phyloP scores from a whole-genome alignment of 2,888 invertebrate species.

The Cheilosia scutellata region DNA sequence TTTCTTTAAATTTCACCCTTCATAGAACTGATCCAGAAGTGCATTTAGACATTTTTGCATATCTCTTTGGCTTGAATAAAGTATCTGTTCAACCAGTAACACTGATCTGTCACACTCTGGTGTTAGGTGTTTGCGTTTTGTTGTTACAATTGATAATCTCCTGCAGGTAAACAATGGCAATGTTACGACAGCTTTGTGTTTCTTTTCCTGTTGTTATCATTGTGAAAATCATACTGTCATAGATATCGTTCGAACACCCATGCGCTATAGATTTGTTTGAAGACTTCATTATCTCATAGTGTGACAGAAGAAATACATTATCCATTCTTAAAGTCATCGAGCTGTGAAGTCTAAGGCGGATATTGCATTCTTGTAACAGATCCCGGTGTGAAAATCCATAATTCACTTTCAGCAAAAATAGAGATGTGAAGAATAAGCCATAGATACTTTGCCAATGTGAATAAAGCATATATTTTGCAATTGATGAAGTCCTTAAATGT shows the following conservation, averaged over 20 bases:
- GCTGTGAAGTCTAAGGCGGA: constrained; percentile 65
- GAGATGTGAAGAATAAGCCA: background rate
- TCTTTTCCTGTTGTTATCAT: constrained; percentile 54
- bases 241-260: constrained; percentile 50
- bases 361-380: constrained; percentile 57
- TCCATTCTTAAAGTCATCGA: constrained; percentile 72
- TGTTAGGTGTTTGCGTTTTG: constrained; percentile 54
- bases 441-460: constrained; percentile 10
- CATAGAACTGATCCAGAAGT: constrained; percentile 31
- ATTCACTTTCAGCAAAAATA: constrained; percentile 10
- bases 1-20: constrained; percentile 73
- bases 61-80: constrained; percentile 17
- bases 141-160: constrained; percentile 55
- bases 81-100: constrained; percentile 38
- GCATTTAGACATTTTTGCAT: constrained; percentile 59
- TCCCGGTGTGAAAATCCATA: constrained; percentile 63
- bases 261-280: constrained; percentile 48
- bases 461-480: background rate
- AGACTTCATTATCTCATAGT: constrained; percentile 65
- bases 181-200: constrained; percentile 71
- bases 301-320: constrained; percentile 62
- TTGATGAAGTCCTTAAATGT: constrained; percentile 12
- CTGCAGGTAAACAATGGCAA: constrained; percentile 62
- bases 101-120: constrained; percentile 34
- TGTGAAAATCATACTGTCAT: constrained; percentile 62